Base-by-base conservation (phyloP, 2,113 vertebrate genomes). In the Tetrax tetrax region DNA sequence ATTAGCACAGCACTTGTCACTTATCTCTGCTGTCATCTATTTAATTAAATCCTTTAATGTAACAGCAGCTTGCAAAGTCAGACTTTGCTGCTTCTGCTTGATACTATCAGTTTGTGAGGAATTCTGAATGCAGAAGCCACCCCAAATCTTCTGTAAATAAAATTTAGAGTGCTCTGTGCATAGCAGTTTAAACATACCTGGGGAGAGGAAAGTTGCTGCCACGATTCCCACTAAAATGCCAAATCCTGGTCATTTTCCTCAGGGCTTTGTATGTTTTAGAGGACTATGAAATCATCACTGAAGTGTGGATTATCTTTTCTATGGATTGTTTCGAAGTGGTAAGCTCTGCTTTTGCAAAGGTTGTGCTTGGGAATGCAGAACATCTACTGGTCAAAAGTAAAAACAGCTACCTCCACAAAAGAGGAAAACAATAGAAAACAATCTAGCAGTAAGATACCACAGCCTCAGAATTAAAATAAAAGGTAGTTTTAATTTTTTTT, bases 401-500 rank as follows among this genome's bases (percentile, higher is more conserved):
- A 66, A 90, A 45, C 24, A 70, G 11, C 23, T 51, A 38, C n/a
- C 31, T 41, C 57, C 4, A 2, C 35, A 82, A 54, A 75, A 50
- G 22, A 64, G n/a, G 27, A 89, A 80, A 69, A 59, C 10, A 60
- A 22, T 22, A 38, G 28, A 51, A 64, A 75, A 61, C 7, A 5
- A 3, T 4, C 18, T 35, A 37, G 21, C 31, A 56, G 43, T 71
- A 68, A 88, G 19, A 23, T n/a, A 76, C 11, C 70, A 68, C 28
- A 72, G 54, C 22, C 22, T 29, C 2, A 5, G 25, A 87, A 72
- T 83, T 87, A 64, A 91, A 85, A 68, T 7, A 59, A 70, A 43
- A 60, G 23, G 1, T 2, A 0, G 3, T 61, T 29, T n/a, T 0
- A n/a, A 31, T 18, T 9, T 21, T 84, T 48, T 72, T 83, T 27